Base-by-base conservation (phyloP, 2,797 vertebrate genomes). In the Amblyraja radiata region DNA sequence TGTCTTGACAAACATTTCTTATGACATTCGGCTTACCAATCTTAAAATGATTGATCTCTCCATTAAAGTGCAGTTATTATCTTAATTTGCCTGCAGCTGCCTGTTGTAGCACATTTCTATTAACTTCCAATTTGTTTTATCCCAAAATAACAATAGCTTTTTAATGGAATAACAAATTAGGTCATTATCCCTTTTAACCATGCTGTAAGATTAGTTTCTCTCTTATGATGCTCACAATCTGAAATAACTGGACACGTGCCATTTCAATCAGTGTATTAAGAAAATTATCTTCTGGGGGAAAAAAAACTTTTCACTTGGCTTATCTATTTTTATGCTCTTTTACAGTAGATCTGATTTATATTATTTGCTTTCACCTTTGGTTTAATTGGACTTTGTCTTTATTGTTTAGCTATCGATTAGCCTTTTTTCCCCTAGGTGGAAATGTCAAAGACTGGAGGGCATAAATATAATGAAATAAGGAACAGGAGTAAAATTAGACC, bases 41-140 rank as follows among this genome's bases (percentile, higher is more conserved):
- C 32, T 78, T 36, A 78, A 78, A 77, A 36, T 78, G n/a, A 78
- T 78, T 1, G 13, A 14, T 78, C 36, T 78, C 13, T 78, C 77
- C 77, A 78, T 36, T 78, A 78, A 78, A 78, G 32, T 78, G 76
- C 76, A 36, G 77, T 78, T 78, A 78, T 78, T 77, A n/a, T 77
- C 76, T 77, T 78, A 78, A 36, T 78, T 36, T 36, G 77, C 77
- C 77, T 78, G 77, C 32, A 78, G 77, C 77, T 78, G 77, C n/a
- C 36, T 6, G n/a, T 78, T 36, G 21, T 78, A 32, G 25, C 77
- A 78, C 77, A 36, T 36, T 16, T 78, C 77, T 78, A 78, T 78
- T 78, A 78, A 36, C 2, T 78, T 16, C 77, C n/a, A 78, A 78
- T 36, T 78, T 78, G 77, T 78, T 78, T 78, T 36, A 78, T 78